phyloP scores from a whole-genome alignment of 2,113 vertebrate species.

The Erythrocebus patas region DNA sequence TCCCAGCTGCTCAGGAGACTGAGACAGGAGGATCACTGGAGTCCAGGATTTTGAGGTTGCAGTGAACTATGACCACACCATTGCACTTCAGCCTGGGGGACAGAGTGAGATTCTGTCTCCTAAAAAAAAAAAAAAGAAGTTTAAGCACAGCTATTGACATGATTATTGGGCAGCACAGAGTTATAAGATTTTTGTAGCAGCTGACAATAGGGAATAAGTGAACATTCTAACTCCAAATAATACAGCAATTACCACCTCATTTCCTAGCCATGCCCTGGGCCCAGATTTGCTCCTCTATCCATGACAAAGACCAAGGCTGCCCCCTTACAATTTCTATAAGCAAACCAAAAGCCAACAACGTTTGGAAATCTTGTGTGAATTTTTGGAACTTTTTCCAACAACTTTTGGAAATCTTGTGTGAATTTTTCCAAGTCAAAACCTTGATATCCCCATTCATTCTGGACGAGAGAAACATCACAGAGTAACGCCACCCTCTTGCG shows the following conservation, averaged over 20 bases:
- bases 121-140: not conserved
- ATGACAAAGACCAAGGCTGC: not conserved
- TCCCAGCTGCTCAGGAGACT: no score
- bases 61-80: no score
- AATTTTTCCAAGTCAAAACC: not conserved
- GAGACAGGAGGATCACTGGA: no score
- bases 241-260: not conserved
- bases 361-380: no score
- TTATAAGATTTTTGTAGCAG: not conserved
- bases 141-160: not conserved
- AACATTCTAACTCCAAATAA: not conserved
- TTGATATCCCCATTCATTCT: not conserved
- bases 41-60: no score
- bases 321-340: not conserved
- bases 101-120: no score
- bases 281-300: not conserved
- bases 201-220: not conserved
- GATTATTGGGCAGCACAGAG: not conserved
- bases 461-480: not conserved
- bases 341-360: not conserved
- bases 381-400: no score
- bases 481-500: not conserved
- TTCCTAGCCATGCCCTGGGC: not conserved
- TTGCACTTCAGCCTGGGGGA: no score
- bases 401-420: no score